Conservation (phyloP, 2,888 invertebrate genomes). For the Panopea generosa region DNA sequence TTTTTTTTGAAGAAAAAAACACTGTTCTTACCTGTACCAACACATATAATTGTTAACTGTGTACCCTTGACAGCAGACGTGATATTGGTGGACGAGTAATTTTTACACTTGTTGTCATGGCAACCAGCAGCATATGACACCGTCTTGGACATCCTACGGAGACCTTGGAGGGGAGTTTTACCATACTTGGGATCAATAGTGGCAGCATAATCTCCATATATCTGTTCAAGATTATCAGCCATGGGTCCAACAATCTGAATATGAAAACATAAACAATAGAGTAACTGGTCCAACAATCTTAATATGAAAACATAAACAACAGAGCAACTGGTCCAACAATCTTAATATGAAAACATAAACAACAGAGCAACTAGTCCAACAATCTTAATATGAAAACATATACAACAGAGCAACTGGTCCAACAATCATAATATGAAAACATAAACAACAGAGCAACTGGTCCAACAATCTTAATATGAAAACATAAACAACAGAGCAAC, state of each 20-base stretch:
- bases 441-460: too few species aligned
- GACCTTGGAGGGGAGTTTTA: constrained; percentile 73
- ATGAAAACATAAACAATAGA: not conserved
- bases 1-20: too few species aligned
- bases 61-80: constrained; percentile 65
- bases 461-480: too few species aligned
- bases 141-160: constrained; percentile 61
- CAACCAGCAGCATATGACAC: constrained; percentile 75
- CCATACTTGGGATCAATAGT: constrained; percentile 63
- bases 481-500: too few species aligned
- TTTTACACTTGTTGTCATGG: constrained; percentile 67
- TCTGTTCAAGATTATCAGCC: constrained; percentile 74
- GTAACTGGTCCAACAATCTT: too few species aligned
- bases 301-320: too few species aligned
- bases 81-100: constrained; percentile 66
- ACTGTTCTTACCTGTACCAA: constrained; percentile 77
- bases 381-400: too few species aligned
- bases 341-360: too few species aligned
- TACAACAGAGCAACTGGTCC: too few species aligned
- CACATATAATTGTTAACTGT: constrained; percentile 77
- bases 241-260: constrained; percentile 82
- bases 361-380: too few species aligned
- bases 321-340: too few species aligned
- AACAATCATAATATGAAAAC: too few species aligned
- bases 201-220: constrained; percentile 81